A percentile compares a stretch with the other conserved stretches of the same genome.
Evolutionary conservation across 2,113 vertebrate species (phyloP).

Genomic region (Suncus etruscus): DNA sequence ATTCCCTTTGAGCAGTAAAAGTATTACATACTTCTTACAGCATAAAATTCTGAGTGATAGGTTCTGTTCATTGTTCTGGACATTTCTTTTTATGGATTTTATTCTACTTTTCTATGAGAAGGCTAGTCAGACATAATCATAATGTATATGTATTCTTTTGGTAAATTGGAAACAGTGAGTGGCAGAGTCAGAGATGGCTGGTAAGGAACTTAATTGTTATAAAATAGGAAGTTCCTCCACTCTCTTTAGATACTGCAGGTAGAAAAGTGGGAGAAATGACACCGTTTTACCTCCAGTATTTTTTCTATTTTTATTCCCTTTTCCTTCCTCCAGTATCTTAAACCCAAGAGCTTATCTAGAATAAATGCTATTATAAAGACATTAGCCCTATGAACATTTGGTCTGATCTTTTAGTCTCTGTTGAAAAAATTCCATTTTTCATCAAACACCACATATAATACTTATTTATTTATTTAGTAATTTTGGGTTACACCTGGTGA

Average conservation of each 20-base stretch:
- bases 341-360: neutral
- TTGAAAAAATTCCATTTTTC: neutral
- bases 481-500: no score
- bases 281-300: neutral
- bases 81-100: neutral
- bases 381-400: neutral
- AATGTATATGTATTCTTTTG: neutral
- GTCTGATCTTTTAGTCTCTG: neutral
- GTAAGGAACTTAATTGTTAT: neutral
- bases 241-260: neutral
- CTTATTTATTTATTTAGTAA: no score
- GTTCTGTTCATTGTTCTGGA: neutral
- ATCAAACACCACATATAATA: neutral
- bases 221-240: neutral
- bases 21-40: neutral
- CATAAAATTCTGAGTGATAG: neutral
- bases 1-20: conserved; percentile 34
- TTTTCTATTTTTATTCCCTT: neutral
- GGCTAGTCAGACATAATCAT: neutral
- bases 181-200: neutral
- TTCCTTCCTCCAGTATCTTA: neutral
- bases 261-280: neutral
- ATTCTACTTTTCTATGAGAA: neutral
- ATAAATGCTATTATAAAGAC: neutral
- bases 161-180: neutral